Conservation (phyloP, 2,113 vertebrate genomes). For the Damaliscus lunatus region DNA sequence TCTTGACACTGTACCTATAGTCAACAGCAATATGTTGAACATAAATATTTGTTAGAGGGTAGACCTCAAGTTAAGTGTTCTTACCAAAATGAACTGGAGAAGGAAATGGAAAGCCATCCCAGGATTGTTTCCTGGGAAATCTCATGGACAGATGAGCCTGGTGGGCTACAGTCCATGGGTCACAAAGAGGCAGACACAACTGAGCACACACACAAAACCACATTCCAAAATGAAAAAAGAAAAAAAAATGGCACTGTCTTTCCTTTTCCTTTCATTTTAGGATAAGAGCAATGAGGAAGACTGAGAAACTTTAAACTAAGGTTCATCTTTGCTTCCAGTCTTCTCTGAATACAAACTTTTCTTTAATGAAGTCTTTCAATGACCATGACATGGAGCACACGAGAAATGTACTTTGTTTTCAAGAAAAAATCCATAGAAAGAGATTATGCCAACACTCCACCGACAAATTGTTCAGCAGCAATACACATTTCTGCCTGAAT, state of each 20-base stretch:
- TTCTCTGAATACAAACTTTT: background rate
- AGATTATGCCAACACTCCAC: background rate
- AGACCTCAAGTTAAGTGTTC: background rate
- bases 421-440: background rate
- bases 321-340: background rate
- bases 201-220: background rate
- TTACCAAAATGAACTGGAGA: background rate
- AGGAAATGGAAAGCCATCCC: background rate
- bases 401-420: background rate
- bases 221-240: background rate
- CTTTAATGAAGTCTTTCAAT: background rate
- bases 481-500: background rate
- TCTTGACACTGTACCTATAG: background rate
- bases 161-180: background rate
- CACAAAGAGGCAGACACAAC: background rate
- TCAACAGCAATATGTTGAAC: background rate
- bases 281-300: background rate
- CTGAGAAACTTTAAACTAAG: background rate
- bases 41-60: background rate
- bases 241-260: background rate
- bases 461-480: background rate
- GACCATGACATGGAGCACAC: background rate
- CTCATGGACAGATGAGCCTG: background rate
- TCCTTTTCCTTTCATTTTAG: background rate
- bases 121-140: background rate